A percentile compares a stretch with the other conserved stretches of the same genome.
Evolutionary conservation across 2,888 invertebrate genomes (phyloP).

Genomic region (Metopia argyrocephala): DNA sequence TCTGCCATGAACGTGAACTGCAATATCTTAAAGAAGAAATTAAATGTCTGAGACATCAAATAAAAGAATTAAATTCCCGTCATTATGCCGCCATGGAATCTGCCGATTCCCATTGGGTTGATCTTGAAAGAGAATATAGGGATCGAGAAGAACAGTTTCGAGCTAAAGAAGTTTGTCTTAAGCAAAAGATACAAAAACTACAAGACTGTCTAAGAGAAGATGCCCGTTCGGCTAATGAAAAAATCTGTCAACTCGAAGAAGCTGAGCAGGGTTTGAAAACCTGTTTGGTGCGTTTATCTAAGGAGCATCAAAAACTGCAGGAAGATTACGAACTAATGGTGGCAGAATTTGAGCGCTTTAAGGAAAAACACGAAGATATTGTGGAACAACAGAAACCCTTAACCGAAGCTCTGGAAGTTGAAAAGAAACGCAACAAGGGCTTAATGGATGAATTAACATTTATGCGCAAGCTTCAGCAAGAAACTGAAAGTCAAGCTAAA

Average conservation of each 20-base stretch:
- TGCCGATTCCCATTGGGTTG: constrained; percentile 86
- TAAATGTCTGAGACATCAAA: constrained; percentile 75
- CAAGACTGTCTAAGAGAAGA: constrained; percentile 80
- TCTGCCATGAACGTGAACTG: constrained; percentile 63
- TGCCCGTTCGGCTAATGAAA: constrained; percentile 79
- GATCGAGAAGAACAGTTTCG: constrained; percentile 80
- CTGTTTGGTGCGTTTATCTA: constrained; percentile 80
- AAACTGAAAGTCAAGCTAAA: constrained; percentile 78
- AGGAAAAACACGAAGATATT: constrained; percentile 80
- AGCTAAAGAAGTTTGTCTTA: constrained; percentile 79
- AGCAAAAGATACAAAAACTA: constrained; percentile 81
- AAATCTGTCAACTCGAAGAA: constrained; percentile 81
- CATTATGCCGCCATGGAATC: constrained; percentile 86
- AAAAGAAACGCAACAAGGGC: constrained; percentile 71
- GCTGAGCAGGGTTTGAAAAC: constrained; percentile 80
- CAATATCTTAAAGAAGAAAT: constrained; percentile 73
- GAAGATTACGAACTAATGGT: constrained; percentile 79
- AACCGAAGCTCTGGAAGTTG: constrained; percentile 73
- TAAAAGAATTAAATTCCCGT: constrained; percentile 82
- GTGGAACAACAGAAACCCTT: constrained; percentile 78
- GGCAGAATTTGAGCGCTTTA: constrained; percentile 79
- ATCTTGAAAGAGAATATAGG: constrained; percentile 84
- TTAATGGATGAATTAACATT: constrained; percentile 79
- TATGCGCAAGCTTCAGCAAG: constrained; percentile 79
- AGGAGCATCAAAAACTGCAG: constrained; percentile 80